Base-by-base conservation (phyloP, 2,888 invertebrate genomes). In the Pyrocoelia pectoralis region DNA sequence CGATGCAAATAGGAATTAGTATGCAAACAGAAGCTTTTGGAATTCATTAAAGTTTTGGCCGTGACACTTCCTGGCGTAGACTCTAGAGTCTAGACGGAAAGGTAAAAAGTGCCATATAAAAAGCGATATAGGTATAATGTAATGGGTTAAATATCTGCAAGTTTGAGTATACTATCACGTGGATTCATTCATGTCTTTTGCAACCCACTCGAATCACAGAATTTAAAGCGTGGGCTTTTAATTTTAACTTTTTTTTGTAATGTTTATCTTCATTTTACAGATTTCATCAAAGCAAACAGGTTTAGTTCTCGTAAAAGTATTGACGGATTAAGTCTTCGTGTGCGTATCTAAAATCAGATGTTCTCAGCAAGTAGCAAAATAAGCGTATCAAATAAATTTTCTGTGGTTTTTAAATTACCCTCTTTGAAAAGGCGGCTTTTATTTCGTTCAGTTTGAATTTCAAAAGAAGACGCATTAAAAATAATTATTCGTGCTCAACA, bases 11-110 rank as follows among this genome's bases (percentile, higher is more conserved):
- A 28, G 29, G 43, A 50, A 55, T 60, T 61, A 56, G 61, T 56
- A 61, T 61, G 61, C 61, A 61, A 61, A 61, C 61, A 56, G 56
- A 50, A 38, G 61, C 61, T 61, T 56, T 61, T 61, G 49, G 61
- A 61, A 61, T 61, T 61, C 56, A 56, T 61, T 61, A 61, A 50
- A 61, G 40, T 43, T 43, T 54, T 60, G 33, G 53, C 17, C 10
- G 49, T 40, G 43, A 33, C 33, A 33, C 33, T 33, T 33, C n/a
- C 41, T 56, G 56, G 56, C 55, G 41, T 56, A 50, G 9, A 28
- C 24, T 4, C 24, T 8, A 5, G 3, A 2, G 41, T 38, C 8
- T n/a, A 43, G 43, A 15, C 13, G 40, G 3, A 40, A 40, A 40
- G n/a, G 13, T 24, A 24, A 24, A 24, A 24, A 24, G 24, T 24